Conservation (phyloP, 2,888 invertebrate genomes). For the Sipunculus nudus region DNA sequence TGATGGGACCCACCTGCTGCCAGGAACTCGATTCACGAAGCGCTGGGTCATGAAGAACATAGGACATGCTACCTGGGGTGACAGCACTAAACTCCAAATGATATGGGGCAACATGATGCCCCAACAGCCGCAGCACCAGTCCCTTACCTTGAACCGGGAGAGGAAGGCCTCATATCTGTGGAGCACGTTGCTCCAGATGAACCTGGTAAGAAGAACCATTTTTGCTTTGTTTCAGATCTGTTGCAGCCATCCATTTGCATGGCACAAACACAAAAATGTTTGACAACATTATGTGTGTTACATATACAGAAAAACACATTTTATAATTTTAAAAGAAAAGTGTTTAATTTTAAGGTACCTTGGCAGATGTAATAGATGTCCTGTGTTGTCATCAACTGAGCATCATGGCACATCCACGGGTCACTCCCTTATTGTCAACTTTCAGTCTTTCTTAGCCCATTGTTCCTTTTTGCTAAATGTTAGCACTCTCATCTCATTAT, state of each 20-base stretch:
- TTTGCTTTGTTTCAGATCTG: not conserved
- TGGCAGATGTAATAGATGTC: no score
- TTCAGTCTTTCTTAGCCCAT: no score
- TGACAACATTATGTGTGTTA: no score
- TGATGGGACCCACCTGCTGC: conserved; percentile 56
- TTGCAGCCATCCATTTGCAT: not conserved
- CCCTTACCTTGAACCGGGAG: conserved; percentile 47
- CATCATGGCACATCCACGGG: no score
- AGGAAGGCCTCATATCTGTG: conserved; percentile 55
- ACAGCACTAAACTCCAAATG: conserved; percentile 42
- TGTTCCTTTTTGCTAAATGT: no score
- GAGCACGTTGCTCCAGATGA: conserved; percentile 53
- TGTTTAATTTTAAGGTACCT: no score
- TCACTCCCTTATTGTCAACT: no score
- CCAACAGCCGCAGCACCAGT: conserved; percentile 12
- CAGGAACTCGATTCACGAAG: conserved; percentile 58
- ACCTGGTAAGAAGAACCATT: conserved; percentile 52
- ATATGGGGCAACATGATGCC: conserved; percentile 27
- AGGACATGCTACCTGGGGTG: conserved; percentile 58
- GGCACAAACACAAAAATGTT: no score
- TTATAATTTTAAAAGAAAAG: no score
- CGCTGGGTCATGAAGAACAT: conserved; percentile 63
- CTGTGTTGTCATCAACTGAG: no score
- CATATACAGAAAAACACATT: no score
- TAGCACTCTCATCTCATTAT: no score